phyloP scores from a whole-genome alignment of 2,888 invertebrate genomes.

The Lampropteryx suffumata region DNA sequence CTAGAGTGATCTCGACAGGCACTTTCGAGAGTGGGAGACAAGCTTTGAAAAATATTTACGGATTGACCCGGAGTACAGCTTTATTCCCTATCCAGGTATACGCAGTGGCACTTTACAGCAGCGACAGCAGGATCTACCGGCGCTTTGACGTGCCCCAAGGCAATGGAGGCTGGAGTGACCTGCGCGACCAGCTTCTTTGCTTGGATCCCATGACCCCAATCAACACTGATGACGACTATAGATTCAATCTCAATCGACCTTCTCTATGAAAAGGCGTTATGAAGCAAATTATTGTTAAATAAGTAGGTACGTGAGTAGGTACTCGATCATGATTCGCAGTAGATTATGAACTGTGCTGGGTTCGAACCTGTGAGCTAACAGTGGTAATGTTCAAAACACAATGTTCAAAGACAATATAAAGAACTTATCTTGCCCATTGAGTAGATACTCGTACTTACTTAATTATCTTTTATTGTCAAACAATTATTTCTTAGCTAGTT shows the following conservation, averaged over 20 bases:
- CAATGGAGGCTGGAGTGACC: conserved; percentile 52
- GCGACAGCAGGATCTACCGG: conserved; percentile 34
- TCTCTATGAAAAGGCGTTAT: too few relatives aligned
- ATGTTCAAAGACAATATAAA: too few relatives aligned
- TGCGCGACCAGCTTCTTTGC: conserved; percentile 53
- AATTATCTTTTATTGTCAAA: too few relatives aligned
- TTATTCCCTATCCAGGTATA: conserved; percentile 44
- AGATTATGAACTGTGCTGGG: too few relatives aligned
- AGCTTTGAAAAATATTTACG: conserved; percentile 22
- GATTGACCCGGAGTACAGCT: conserved; percentile 10
- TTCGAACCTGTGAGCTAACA: too few relatives aligned
- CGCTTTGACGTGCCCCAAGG: conserved; percentile 33
- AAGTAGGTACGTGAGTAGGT: too few relatives aligned
- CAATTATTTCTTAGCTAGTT: too few relatives aligned
- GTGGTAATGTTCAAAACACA: too few relatives aligned
- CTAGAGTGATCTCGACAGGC: conserved; percentile 44
- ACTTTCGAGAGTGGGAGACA: conserved; percentile 29
- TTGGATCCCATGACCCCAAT: conserved; percentile 39
- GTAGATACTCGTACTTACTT: too few relatives aligned
- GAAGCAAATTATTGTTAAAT: too few relatives aligned
- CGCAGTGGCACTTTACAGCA: conserved; percentile 39
- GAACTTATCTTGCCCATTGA: too few relatives aligned
- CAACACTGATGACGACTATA: not conserved
- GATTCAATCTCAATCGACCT: not conserved
- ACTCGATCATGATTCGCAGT: too few relatives aligned